Conservation (phyloP, 2,113 vertebrate species). For the Chlamydotis undulata region DNA sequence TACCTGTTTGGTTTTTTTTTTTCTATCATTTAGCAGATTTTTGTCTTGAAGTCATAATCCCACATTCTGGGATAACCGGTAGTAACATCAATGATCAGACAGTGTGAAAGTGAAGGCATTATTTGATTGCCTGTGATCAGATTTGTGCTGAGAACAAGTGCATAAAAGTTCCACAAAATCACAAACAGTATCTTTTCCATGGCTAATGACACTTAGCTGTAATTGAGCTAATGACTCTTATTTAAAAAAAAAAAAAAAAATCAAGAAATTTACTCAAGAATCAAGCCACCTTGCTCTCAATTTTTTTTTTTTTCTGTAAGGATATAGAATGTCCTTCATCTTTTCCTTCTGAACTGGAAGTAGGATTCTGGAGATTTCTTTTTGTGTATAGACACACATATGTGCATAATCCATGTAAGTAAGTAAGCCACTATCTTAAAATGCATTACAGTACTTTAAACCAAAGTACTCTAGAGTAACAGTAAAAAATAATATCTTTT, state of each 20-base stretch:
- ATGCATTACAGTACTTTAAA: not conserved
- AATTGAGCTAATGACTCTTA: not conserved
- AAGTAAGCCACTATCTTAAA: not conserved
- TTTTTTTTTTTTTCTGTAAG: not conserved
- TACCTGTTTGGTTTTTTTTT: not conserved
- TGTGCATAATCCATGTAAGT: accelerated
- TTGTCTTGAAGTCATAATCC: not conserved
- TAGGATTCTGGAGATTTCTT: not conserved
- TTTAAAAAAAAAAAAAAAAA: not conserved
- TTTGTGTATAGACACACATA: not conserved
- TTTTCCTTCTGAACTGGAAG: not conserved
- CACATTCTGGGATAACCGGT: not conserved
- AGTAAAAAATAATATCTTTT: not conserved
- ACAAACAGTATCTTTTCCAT: not conserved
- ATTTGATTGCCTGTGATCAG: not conserved
- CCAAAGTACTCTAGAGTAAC: not conserved
- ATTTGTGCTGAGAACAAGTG: not conserved
- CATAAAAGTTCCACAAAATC: not conserved
- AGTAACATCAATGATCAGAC: not conserved
- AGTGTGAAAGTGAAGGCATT: not conserved
- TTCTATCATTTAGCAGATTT: not conserved
- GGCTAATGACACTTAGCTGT: not conserved
- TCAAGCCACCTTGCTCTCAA: not conserved
- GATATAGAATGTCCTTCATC: not conserved
- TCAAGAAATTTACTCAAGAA: not conserved